Evolutionary conservation across 2,113 vertebrate genomes (phyloP).

Genomic region (Odobenus rosmarus): DNA sequence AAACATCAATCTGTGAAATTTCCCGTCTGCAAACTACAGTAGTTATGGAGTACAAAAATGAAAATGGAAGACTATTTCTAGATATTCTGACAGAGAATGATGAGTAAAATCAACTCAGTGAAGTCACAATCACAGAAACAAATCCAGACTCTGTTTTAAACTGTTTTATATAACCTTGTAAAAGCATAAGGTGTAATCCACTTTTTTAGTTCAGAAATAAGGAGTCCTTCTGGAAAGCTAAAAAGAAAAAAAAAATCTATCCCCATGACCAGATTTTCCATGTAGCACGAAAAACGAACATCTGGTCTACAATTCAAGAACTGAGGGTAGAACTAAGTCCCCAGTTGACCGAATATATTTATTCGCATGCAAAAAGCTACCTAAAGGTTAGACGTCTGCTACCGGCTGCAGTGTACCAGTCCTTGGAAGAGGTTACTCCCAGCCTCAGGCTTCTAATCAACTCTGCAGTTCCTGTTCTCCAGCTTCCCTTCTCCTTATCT

Average conservation of each 20-base stretch:
- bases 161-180: background rate
- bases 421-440: background rate
- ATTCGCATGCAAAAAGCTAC: conserved; percentile 1
- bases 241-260: background rate
- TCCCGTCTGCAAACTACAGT: background rate
- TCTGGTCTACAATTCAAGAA: background rate
- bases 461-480: background rate
- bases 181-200: background rate
- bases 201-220: conserved; percentile 13
- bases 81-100: background rate
- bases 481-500: background rate
- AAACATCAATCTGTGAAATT: background rate
- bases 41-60: background rate
- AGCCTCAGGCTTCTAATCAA: background rate
- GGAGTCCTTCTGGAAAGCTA: background rate
- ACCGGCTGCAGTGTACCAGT: background rate
- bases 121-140: background rate
- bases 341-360: background rate
- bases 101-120: background rate
- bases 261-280: conserved; percentile 3
- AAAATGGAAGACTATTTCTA: background rate
- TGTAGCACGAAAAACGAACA: background rate
- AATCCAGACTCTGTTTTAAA: conserved; percentile 14
- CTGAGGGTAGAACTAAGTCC: background rate
- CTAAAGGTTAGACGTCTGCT: background rate